Evolutionary conservation across 2,113 vertebrate genomes (phyloP).

Genomic region (Macquaria australasica): DNA sequence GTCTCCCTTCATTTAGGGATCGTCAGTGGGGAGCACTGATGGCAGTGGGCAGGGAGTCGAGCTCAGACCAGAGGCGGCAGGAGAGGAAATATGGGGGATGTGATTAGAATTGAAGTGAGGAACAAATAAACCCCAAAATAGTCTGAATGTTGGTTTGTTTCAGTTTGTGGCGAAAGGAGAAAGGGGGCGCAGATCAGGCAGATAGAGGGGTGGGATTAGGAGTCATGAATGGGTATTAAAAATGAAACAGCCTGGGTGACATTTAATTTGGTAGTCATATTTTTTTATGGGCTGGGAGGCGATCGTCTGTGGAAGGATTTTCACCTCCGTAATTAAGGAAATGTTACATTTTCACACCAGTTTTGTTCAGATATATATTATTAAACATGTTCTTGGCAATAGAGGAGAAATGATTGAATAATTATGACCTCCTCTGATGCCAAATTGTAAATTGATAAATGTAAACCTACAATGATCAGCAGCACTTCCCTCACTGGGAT

Average conservation of each 20-base stretch:
- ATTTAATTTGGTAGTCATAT: constrained; percentile 66
- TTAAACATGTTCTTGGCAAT: constrained; percentile 42
- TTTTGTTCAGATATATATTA: constrained; percentile 62
- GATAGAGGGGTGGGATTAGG: constrained; percentile 60
- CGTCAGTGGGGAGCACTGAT: constrained; percentile 61
- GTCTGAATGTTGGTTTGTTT: constrained; percentile 31
- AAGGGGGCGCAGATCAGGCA: constrained; percentile 20
- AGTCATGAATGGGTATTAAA: constrained; percentile 71
- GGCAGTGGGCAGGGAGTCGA: constrained; percentile 30
- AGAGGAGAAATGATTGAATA: constrained; percentile 8
- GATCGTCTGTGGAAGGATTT: constrained; percentile 28
- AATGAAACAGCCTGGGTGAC: constrained; percentile 68
- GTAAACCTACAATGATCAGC: not conserved
- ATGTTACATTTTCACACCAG: constrained; percentile 63
- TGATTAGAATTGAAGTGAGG: constrained; percentile 41
- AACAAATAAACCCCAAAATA: constrained; percentile 41
- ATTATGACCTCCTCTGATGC: constrained; percentile 1
- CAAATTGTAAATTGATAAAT: constrained; percentile 29
- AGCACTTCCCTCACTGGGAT: not conserved
- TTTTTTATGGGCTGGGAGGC: constrained; percentile 23
- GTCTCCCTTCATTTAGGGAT: constrained; percentile 52
- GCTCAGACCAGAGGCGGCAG: constrained; percentile 44
- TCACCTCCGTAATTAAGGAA: constrained; percentile 46
- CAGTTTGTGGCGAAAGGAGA: constrained; percentile 15
- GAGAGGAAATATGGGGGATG: constrained; percentile 26